phyloP scores from a whole-genome alignment of 2,797 vertebrate species.

The Rhinatrema bivittatum region DNA sequence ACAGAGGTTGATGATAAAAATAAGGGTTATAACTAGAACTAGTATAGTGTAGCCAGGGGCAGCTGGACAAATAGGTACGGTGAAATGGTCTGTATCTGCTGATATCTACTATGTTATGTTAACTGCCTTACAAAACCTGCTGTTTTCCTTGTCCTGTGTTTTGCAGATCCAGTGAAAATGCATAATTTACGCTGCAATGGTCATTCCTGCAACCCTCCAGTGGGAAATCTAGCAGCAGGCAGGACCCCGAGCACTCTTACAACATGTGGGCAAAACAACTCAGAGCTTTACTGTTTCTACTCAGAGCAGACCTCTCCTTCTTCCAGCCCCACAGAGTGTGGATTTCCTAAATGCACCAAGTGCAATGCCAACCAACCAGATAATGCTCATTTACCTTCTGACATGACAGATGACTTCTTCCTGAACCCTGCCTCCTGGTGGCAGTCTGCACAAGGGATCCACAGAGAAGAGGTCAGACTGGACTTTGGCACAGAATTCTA shows the following conservation, averaged over 20 bases:
- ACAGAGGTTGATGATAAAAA: no score
- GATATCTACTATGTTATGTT: not conserved
- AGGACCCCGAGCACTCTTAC: slow-evolving; percentile 59
- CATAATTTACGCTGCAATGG: slow-evolving; percentile 64
- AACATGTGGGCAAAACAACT: slow-evolving; percentile 50
- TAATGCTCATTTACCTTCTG: slow-evolving; percentile 60
- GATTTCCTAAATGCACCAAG: slow-evolving; percentile 41
- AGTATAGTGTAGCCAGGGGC: no score
- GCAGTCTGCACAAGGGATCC: slow-evolving; percentile 57
- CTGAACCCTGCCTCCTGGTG: slow-evolving; percentile 73
- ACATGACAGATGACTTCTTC: slow-evolving; percentile 79
- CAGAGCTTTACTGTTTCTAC: slow-evolving; percentile 46
- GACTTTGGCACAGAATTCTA: slow-evolving; percentile 75
- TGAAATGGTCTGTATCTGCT: not conserved
- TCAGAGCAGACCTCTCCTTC: slow-evolving; percentile 24
- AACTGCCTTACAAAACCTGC: not conserved
- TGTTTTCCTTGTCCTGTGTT: no score
- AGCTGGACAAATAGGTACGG: no score
- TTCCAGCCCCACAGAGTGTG: slow-evolving; percentile 6
- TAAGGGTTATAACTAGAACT: no score
- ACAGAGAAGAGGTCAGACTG: slow-evolving; percentile 65
- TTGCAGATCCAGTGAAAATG: slow-evolving; percentile 27
- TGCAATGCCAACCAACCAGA: slow-evolving; percentile 48
- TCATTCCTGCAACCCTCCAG: slow-evolving; percentile 72
- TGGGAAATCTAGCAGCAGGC: slow-evolving; percentile 76